Evolutionary conservation across 2,797 vertebrate species (phyloP).

Genomic region (Tachyglossus aculeatus): DNA sequence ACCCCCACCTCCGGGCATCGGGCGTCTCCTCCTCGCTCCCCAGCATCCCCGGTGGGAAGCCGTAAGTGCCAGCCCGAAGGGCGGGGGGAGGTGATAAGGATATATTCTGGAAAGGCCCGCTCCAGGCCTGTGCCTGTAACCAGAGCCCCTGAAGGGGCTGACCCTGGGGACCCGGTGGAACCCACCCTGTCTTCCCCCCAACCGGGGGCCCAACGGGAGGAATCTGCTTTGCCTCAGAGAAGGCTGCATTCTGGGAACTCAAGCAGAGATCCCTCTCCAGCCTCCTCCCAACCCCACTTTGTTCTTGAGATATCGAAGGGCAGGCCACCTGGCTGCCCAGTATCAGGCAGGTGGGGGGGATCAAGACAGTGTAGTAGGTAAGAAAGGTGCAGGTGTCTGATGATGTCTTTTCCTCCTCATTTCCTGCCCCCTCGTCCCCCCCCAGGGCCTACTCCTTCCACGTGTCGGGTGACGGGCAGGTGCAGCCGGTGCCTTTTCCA

Average conservation of each 20-base stretch:
- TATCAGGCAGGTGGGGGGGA: too few species aligned
- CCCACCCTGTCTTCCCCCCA: neutral
- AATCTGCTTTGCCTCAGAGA: neutral
- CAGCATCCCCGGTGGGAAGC: slow-evolving; percentile 83
- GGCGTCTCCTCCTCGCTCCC: slow-evolving; percentile 82
- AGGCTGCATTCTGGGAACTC: neutral
- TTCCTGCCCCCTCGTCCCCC: neutral
- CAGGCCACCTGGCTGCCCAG: too few species aligned
- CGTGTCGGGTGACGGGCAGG: slow-evolving; percentile 77
- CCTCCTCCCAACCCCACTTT: neutral
- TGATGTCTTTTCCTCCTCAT: too few species aligned
- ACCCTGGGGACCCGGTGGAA: neutral
- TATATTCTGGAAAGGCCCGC: slow-evolving; percentile 71
- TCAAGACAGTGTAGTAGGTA: too few species aligned
- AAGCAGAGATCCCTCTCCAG: neutral
- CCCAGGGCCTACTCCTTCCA: slow-evolving; percentile 80
- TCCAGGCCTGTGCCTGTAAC: too few species aligned
- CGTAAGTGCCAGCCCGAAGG: slow-evolving; percentile 77
- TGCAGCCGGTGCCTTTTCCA: slow-evolving; percentile 80
- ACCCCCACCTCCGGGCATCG: slow-evolving; percentile 84
- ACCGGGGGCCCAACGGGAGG: neutral
- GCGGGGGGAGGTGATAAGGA: slow-evolving; percentile 74
- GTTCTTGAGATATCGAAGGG: neutral
- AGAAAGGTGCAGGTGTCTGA: too few species aligned
- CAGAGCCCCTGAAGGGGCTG: neutral